Percentiles rank a stretch among this genome's conserved stretches.
Conservation (phyloP, 2,888 invertebrate species). For the Bugulina stolonifera region DNA sequence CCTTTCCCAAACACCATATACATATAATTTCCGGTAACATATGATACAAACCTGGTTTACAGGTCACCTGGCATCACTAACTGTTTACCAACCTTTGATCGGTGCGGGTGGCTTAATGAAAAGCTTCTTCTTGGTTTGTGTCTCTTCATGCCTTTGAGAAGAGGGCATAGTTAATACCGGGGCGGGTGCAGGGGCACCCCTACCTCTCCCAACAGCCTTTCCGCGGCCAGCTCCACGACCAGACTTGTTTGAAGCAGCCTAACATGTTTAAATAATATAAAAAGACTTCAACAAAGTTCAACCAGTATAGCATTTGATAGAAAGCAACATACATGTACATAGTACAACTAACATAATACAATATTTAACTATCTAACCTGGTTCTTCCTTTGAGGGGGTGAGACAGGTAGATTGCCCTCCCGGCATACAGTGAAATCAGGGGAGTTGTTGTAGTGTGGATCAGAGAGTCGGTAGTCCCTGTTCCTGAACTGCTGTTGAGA, state of each 20-base stretch:
- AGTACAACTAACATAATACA: no score
- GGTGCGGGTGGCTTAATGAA: neutral
- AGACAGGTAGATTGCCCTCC: neutral
- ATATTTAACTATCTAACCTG: no score
- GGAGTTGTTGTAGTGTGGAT: neutral
- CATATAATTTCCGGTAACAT: no score
- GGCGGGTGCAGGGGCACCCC: neutral
- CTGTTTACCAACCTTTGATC: neutral
- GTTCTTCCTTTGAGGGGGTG: neutral
- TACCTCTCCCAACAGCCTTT: slow-evolving; percentile 11
- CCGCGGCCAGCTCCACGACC: no score
- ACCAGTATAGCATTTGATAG: no score
- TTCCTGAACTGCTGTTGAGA: neutral
- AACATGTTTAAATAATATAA: no score
- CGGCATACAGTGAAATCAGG: neutral
- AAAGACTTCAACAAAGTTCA: no score
- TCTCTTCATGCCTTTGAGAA: neutral
- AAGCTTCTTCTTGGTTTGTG: neutral
- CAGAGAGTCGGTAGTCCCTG: neutral
- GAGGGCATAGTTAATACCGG: neutral
- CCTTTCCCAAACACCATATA: no score
- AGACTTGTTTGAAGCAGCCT: no score
- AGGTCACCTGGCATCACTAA: no score
- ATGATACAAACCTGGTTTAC: no score
- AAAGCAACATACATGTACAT: no score